These are phyloP conservation scores for Cheilinus undulatus DNA, from an alignment of 2,113 vertebrate genomes.

Conservation along the genomic window DNA sequence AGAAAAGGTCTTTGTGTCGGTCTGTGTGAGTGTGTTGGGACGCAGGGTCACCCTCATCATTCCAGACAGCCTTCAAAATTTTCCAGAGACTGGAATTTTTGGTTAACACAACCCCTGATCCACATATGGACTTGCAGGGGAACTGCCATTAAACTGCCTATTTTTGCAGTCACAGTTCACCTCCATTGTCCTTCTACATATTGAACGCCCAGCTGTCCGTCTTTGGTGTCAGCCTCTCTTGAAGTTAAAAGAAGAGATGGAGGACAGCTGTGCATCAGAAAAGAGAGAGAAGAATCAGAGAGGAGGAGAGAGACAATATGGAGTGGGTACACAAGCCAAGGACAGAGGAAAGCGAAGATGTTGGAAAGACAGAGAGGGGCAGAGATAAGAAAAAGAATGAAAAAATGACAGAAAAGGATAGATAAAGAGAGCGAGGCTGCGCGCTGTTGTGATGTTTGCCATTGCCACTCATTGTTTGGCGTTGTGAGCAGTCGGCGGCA, in stretches of 20 bases:
- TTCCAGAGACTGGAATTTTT: no score
- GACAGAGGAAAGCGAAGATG: conserved; percentile 32
- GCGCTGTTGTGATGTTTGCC: conserved; percentile 64
- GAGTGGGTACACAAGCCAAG: conserved; percentile 31
- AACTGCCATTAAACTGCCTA: conserved; percentile 2
- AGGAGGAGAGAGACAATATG: conserved; percentile 11
- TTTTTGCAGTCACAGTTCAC: conserved; percentile 12
- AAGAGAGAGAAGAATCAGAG: conserved; percentile 29
- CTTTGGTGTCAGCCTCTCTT: conserved; percentile 21
- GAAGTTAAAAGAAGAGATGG: conserved; percentile 53
- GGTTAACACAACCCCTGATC: no score
- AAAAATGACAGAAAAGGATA: conserved; percentile 34
- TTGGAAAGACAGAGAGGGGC: not conserved
- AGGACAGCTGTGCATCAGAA: conserved; percentile 27
- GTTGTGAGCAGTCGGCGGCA: conserved; percentile 42
- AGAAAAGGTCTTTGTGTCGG: no score
- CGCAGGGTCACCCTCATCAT: no score
- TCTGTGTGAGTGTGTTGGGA: no score
- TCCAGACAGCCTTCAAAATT: no score
- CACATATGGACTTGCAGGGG: not conserved
- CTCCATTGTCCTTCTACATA: conserved; percentile 38
- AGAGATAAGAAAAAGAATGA: conserved; percentile 38
- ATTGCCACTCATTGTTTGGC: conserved; percentile 59
- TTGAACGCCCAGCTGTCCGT: conserved; percentile 40
- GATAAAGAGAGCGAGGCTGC: conserved; percentile 44